Conservation (phyloP, 2,113 vertebrate genomes). For the Turdus rufiventris region DNA sequence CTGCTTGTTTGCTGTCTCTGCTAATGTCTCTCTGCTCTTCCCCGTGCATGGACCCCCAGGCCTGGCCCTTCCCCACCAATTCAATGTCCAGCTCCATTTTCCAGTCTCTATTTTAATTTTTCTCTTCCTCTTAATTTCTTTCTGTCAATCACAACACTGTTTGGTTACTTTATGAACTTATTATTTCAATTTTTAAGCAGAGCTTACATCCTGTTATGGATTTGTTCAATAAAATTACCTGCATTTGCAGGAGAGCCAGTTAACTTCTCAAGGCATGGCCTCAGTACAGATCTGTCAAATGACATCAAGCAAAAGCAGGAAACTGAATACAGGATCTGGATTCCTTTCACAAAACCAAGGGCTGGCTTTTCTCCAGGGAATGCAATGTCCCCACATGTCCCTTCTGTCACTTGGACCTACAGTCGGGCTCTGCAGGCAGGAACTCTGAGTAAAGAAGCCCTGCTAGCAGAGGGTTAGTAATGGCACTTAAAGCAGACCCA, state of each 20-base stretch:
- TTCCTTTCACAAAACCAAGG: neutral
- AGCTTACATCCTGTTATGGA: neutral
- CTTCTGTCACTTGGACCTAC: neutral
- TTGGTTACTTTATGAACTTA: neutral
- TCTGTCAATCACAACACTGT: neutral
- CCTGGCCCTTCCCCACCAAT: neutral
- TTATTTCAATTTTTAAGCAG: neutral
- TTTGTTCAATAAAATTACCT: neutral
- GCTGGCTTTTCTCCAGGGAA: neutral
- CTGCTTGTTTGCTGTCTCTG: neutral
- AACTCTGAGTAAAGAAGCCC: neutral
- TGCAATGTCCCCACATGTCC: fast-evolving
- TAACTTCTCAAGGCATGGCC: neutral
- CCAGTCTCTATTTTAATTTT: neutral
- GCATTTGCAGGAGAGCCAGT: neutral
- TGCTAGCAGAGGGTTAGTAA: neutral
- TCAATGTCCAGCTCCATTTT: neutral
- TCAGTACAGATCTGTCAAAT: neutral
- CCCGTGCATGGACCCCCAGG: neutral
- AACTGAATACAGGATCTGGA: neutral
- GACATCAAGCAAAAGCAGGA: neutral
- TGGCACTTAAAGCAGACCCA: neutral
- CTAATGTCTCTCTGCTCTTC: neutral
- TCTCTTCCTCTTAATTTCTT: neutral
- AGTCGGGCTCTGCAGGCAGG: neutral